Evolutionary conservation across 2,797 vertebrate species (phyloP).

Genomic region (Falco concolor): DNA sequence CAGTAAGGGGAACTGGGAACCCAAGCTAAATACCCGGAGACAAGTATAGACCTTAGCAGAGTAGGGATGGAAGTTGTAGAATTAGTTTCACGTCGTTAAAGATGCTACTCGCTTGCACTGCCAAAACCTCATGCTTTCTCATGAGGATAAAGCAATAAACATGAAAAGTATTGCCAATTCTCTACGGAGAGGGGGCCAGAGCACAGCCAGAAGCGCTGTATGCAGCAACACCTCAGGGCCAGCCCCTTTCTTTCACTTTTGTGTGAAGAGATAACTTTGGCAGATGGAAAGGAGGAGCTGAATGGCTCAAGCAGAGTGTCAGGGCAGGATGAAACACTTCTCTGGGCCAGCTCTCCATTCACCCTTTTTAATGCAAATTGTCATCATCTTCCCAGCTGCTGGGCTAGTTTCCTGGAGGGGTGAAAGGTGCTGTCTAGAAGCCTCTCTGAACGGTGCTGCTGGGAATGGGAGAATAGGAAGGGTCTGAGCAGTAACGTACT

Average conservation of each 20-base stretch:
- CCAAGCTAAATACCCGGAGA: background rate
- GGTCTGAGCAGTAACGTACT: background rate
- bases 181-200: background rate
- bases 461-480: background rate
- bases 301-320: background rate
- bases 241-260: background rate
- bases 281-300: background rate
- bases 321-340: background rate
- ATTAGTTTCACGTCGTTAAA: background rate
- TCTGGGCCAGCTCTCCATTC: background rate
- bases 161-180: background rate
- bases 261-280: background rate
- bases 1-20: background rate
- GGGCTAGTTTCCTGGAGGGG: background rate
- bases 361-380: background rate
- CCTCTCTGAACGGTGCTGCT: background rate
- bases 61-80: background rate
- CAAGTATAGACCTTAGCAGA: background rate
- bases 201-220: background rate
- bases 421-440: background rate
- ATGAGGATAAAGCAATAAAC: background rate
- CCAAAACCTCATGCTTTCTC: background rate
- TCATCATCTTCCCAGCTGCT: background rate
- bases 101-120: background rate
- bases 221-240: rapidly evolving